Conservation (phyloP, 2,888 invertebrate genomes). For the Aphidoletes aphidimyza region DNA sequence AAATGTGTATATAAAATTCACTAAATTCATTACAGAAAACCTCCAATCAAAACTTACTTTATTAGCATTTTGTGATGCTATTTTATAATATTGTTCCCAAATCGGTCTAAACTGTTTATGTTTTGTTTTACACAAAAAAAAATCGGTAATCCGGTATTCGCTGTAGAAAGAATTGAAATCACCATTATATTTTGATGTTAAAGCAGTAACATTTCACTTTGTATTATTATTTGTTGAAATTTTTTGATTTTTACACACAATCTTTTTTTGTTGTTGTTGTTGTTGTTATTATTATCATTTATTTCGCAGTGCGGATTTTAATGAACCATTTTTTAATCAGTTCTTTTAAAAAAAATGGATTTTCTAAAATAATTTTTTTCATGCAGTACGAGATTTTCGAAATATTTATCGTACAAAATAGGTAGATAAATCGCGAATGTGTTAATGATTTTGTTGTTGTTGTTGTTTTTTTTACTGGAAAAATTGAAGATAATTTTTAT, state of each 20-base stretch:
- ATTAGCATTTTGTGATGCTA: conserved; percentile 37
- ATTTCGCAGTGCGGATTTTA: no score
- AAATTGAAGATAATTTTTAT: no score
- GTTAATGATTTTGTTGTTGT: no score
- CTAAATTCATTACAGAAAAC: background rate
- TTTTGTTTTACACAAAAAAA: no score
- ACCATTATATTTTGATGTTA: background rate
- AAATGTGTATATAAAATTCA: background rate
- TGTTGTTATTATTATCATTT: no score
- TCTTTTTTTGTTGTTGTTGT: no score
- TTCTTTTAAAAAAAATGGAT: no score
- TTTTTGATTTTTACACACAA: background rate
- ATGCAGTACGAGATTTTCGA: no score
- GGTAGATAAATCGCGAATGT: background rate
- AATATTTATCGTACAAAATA: no score
- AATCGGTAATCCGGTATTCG: conserved; percentile 15
- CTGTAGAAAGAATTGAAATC: conserved; percentile 43
- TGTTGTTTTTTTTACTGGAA: conserved; percentile 30
- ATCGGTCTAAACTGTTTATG: background rate
- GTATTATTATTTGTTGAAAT: background rate
- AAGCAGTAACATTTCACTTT: no score
- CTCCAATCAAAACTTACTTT: background rate
- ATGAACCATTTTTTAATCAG: no score
- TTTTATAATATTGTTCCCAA: background rate
- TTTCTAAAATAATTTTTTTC: no score